Percentiles rank a stretch among this genome's conserved stretches.
Evolutionary conservation across 2,113 vertebrate genomes (phyloP).

Genomic region (Alces alces): DNA sequence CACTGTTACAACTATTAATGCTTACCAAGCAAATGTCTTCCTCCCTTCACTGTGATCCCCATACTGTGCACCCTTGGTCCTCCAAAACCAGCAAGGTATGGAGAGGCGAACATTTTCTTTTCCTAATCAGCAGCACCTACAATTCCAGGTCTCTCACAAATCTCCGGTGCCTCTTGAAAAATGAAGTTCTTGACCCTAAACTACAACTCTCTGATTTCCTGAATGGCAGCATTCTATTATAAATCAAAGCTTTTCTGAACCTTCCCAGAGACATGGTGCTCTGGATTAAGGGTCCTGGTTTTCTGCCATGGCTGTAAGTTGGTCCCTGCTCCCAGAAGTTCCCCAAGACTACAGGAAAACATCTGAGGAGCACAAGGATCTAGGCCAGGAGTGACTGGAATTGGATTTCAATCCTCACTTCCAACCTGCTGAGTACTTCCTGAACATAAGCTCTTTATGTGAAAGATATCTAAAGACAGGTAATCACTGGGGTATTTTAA

Average conservation of each 20-base stretch:
- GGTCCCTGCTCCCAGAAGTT: background rate
- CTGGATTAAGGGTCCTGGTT: background rate
- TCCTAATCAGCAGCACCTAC: background rate
- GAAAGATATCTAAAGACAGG: slow-evolving; percentile 42
- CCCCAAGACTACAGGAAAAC: background rate
- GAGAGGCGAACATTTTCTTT: background rate
- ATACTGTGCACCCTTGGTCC: background rate
- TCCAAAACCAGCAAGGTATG: background rate
- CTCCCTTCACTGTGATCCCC: background rate
- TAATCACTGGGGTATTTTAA: slow-evolving; percentile 14
- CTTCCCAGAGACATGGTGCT: background rate
- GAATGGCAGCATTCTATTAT: background rate
- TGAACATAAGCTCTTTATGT: slow-evolving; percentile 25
- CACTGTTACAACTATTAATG: background rate
- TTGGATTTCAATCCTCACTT: slow-evolving; percentile 22
- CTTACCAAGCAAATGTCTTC: background rate
- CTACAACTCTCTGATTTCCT: background rate
- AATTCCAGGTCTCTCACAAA: background rate
- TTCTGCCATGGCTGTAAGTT: background rate
- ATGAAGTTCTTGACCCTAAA: background rate
- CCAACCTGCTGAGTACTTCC: slow-evolving; percentile 39
- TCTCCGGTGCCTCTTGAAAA: background rate
- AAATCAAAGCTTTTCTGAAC: background rate
- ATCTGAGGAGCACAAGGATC: background rate
- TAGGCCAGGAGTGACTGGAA: background rate